A percentile compares a stretch with the other conserved stretches of the same genome.
These are phyloP conservation scores for Spodoptera littoralis DNA, from an alignment of 2,888 invertebrate species.

Conservation along the genomic window DNA sequence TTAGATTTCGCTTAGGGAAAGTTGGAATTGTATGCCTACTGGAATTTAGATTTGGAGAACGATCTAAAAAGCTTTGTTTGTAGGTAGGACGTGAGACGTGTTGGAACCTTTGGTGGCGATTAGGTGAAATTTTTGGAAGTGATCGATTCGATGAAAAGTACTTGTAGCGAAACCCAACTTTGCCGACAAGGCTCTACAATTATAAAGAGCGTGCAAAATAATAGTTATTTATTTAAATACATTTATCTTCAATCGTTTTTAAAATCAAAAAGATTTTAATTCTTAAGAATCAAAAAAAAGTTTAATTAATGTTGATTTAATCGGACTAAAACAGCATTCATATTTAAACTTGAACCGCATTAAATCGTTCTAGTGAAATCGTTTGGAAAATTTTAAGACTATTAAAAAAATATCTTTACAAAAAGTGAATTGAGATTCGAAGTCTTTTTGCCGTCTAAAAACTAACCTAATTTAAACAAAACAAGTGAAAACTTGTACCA, in stretches of 20 bases:
- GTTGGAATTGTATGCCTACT: slow-evolving; percentile 27
- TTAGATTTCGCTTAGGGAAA: slow-evolving; percentile 33
- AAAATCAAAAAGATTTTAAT: not conserved
- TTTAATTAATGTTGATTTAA: slow-evolving; percentile 1
- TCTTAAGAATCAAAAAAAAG: not conserved
- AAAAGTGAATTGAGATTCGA: not conserved
- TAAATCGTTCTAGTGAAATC: not conserved
- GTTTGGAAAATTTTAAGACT: not conserved
- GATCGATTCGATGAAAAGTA: too few relatives aligned
- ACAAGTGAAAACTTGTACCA: slow-evolving; percentile 3
- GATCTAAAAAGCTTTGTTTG: slow-evolving; percentile 22
- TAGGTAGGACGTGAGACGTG: slow-evolving; percentile 14
- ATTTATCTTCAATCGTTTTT: too few relatives aligned
- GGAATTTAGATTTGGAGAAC: slow-evolving; percentile 30
- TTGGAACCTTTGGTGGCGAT: too few relatives aligned
- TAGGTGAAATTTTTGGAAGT: too few relatives aligned
- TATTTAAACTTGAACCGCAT: not conserved
- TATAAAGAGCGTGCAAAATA: too few relatives aligned
- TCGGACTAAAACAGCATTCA: not conserved
- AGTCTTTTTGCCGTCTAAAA: not conserved
- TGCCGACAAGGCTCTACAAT: too few relatives aligned
- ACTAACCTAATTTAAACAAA: slow-evolving; percentile 4
- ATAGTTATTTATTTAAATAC: too few relatives aligned
- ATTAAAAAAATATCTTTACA: not conserved
- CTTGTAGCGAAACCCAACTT: too few relatives aligned